These are phyloP conservation scores for Protonemura montana DNA, from an alignment of 2,888 invertebrate species.

Conservation along the genomic window DNA sequence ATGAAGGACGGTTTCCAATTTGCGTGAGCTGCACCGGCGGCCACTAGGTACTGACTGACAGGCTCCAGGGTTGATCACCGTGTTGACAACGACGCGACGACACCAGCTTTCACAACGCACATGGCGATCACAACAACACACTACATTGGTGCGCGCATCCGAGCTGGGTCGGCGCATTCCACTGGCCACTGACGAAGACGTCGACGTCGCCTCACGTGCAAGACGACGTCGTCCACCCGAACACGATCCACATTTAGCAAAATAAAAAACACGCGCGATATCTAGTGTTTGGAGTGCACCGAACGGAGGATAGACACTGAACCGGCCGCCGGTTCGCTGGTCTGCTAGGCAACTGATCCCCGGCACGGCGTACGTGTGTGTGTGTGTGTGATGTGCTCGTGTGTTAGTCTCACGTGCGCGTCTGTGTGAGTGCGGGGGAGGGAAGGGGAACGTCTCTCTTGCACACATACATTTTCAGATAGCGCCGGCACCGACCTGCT, in stretches of 20 bases:
- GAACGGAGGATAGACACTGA: too few species aligned
- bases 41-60: slow-evolving; percentile 53
- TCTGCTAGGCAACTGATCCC: not conserved
- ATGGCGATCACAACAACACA: not conserved
- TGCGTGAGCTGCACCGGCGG: slow-evolving; percentile 10
- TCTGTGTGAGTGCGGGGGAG: slow-evolving; percentile 5
- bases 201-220: slow-evolving; percentile 56
- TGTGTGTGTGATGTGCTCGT: not conserved
- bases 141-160: not conserved
- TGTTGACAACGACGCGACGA: slow-evolving; percentile 52
- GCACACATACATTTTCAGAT: not conserved
- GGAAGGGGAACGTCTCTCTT: not conserved
- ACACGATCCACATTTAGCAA: not conserved
- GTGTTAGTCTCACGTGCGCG: not conserved
- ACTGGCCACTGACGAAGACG: too few species aligned
- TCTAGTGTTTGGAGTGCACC: too few species aligned
- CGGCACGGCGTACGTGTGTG: too few species aligned
- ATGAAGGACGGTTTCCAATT: slow-evolving; percentile 45
- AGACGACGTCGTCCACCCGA: slow-evolving; percentile 55
- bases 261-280: not conserved
- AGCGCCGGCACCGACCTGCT: not conserved
- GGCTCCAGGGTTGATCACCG: slow-evolving; percentile 63
- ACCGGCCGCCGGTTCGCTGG: not conserved
- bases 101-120: not conserved
- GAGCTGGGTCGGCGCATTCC: not conserved